A percentile compares a stretch with the other conserved stretches of the same genome.
Evolutionary conservation across 2,113 vertebrate species (phyloP).

Genomic region (Rallus limicola): DNA sequence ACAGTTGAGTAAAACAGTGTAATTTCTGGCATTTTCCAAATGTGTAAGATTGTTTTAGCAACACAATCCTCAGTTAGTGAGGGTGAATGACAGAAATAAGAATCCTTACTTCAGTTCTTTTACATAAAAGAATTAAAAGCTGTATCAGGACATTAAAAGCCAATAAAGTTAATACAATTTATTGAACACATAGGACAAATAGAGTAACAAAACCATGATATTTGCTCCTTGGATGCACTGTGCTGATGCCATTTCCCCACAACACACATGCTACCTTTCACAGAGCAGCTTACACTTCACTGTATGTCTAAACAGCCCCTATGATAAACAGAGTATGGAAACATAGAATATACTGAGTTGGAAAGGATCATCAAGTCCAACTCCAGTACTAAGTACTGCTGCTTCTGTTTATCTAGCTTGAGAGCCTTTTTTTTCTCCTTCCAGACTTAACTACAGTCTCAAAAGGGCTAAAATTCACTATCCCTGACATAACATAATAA

Average conservation of each 20-base stretch:
- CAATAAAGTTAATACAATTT: background rate
- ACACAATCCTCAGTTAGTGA: background rate
- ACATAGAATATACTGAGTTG: too few species aligned
- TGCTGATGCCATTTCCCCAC: background rate
- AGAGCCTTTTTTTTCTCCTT: background rate
- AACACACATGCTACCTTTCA: background rate
- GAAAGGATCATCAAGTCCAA: too few species aligned
- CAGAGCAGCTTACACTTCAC: background rate
- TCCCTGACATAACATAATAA: background rate
- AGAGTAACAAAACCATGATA: accelerated
- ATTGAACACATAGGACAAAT: background rate
- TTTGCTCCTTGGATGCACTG: background rate
- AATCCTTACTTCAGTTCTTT: background rate
- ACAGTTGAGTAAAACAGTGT: background rate
- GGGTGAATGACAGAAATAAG: background rate
- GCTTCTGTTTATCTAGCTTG: background rate
- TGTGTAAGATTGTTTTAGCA: background rate
- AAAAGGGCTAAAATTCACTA: background rate
- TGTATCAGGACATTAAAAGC: background rate
- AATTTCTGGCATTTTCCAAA: background rate
- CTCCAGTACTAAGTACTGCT: background rate
- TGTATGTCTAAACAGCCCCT: background rate
- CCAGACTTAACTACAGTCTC: background rate
- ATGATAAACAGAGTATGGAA: too few species aligned
- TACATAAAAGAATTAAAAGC: background rate